Conservation (phyloP, 2,113 vertebrate species). For the Peromyscus leucopus region DNA sequence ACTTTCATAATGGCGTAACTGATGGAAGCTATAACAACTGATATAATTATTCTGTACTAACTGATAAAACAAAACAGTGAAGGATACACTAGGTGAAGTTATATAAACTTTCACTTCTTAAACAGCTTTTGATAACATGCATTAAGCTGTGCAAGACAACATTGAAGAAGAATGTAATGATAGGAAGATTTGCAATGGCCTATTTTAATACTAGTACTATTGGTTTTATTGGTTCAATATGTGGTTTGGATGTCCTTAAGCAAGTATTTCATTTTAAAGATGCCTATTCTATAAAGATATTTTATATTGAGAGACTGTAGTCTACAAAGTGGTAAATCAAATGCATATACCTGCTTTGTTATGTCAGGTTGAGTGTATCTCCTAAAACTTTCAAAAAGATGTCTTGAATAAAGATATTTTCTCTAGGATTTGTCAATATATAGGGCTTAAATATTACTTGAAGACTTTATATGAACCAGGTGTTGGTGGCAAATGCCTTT, state of each 20-base stretch:
- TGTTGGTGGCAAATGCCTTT: background rate
- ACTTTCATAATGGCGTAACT: constrained; percentile 14
- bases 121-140: background rate
- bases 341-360: background rate
- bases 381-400: constrained; percentile 17
- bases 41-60: background rate
- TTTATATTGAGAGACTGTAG: background rate
- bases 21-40: background rate
- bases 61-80: background rate
- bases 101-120: background rate
- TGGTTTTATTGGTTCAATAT: background rate
- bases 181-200: background rate
- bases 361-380: background rate
- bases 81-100: background rate
- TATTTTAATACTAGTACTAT: background rate
- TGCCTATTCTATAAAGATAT: background rate
- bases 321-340: background rate
- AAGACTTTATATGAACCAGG: background rate
- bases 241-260: background rate
- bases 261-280: background rate
- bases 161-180: background rate
- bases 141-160: background rate
- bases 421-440: background rate
- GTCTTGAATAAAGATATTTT: background rate
- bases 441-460: background rate